Conservation (phyloP, 2,113 vertebrate genomes). For the Athene noctua region DNA sequence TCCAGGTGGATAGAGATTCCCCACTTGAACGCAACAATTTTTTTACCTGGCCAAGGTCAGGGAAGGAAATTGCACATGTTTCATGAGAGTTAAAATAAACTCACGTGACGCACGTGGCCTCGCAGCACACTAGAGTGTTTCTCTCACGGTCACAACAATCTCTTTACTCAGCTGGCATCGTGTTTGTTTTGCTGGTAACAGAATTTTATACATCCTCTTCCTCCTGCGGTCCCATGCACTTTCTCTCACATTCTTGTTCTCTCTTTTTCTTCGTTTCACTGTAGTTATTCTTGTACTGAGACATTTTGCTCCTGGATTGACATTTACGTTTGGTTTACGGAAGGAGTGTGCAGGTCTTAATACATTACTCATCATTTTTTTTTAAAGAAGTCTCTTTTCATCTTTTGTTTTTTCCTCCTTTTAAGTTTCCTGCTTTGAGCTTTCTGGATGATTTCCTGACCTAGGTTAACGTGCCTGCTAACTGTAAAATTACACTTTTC, state of each 20-base stretch:
- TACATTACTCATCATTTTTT: background rate
- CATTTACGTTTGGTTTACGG: background rate
- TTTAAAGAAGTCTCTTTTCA: background rate
- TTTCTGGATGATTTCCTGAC: conserved; percentile 32
- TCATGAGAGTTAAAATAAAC: background rate
- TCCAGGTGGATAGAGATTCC: background rate
- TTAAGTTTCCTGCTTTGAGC: conserved; percentile 42
- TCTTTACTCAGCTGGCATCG: background rate
- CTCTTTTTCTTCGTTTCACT: background rate
- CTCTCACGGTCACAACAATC: background rate
- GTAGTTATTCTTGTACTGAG: background rate
- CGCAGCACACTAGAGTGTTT: fast-evolving
- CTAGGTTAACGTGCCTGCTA: background rate
- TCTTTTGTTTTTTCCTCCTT: conserved; percentile 54
- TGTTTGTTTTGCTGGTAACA: background rate
- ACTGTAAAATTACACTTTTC: background rate
- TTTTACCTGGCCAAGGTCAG: background rate
- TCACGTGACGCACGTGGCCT: background rate
- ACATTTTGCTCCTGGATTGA: background rate
- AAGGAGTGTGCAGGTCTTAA: background rate
- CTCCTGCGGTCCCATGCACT: background rate
- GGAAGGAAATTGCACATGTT: background rate
- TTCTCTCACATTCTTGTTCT: background rate
- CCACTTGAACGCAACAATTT: background rate
- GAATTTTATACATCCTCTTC: conserved; percentile 54